Percentiles rank a stretch among this genome's conserved stretches.
Conservation (phyloP, 2,888 invertebrate genomes). For the Phytoseiulus persimilis region DNA sequence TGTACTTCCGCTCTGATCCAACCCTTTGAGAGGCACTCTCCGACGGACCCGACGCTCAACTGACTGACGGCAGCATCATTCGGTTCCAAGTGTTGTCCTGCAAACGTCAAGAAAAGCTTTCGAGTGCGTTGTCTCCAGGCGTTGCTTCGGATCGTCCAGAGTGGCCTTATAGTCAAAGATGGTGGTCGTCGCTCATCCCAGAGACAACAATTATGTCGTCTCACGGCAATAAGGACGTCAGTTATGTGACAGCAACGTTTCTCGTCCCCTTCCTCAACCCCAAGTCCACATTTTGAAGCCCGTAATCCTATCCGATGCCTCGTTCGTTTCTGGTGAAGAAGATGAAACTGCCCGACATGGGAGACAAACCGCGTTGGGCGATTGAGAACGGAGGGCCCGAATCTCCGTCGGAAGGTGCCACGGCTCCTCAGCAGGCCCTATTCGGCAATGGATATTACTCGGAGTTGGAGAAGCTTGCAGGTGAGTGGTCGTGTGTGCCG, state of each 20-base stretch:
- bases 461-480: constrained; percentile 24
- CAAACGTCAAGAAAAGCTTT: not conserved
- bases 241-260: not conserved
- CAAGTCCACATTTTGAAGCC: constrained; percentile 6
- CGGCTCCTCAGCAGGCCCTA: constrained; percentile 21
- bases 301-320: constrained; percentile 43
- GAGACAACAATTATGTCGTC: not conserved
- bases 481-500: not conserved
- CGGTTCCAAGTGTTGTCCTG: not conserved
- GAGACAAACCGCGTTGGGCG: constrained; percentile 24
- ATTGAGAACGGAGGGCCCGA: constrained; percentile 13
- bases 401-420: constrained; percentile 15
- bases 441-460: constrained; percentile 33
- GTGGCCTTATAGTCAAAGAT: not conserved
- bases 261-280: not conserved
- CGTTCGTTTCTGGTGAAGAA: constrained; percentile 46
- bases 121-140: not conserved
- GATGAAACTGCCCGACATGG: constrained; percentile 44
- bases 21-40: not conserved
- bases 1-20: not conserved
- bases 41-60: not conserved
- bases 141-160: not conserved
- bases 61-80: not conserved
- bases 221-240: not conserved
- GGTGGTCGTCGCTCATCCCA: not conserved